Evolutionary conservation across 1,140 invertebrate genomes (phyloP).

Genomic region (Neotoxoptera formosana): DNA sequence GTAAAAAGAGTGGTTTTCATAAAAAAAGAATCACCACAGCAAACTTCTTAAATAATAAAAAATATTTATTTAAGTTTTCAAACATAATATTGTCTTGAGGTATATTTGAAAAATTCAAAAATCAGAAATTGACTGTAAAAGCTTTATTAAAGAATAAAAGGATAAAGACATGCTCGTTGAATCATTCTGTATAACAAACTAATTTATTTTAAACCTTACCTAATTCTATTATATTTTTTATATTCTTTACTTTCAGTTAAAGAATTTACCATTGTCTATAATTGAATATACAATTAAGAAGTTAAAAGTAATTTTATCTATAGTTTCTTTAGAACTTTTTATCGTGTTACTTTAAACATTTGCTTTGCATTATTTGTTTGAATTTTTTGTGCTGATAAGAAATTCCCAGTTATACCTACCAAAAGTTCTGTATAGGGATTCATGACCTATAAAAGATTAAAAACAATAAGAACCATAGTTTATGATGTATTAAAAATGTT

Average conservation of each 20-base stretch:
- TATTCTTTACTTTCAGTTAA: neutral
- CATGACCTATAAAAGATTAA: neutral
- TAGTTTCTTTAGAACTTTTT: neutral
- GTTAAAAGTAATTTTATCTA: constrained; percentile 14
- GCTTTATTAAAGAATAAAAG: neutral
- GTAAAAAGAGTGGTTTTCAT: neutral
- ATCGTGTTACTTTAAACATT: constrained; percentile 11
- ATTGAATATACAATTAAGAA: constrained; percentile 5
- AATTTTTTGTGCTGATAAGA: neutral
- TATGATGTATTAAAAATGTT: neutral
- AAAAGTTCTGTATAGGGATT: neutral
- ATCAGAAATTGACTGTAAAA: neutral
- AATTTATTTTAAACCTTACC: neutral
- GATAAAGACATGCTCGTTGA: neutral
- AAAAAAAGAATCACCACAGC: neutral
- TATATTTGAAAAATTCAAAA: neutral
- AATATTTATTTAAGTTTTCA: neutral
- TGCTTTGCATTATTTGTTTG: neutral
- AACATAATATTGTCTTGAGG: neutral
- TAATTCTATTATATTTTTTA: neutral
- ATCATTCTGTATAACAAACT: neutral
- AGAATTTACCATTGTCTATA: constrained; percentile 5
- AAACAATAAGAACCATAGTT: neutral
- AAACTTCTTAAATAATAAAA: neutral
- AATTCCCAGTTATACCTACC: neutral